A percentile compares a stretch with the other conserved stretches of the same genome.
Conservation (phyloP, 2,113 vertebrate species). For the Gymnorhina tibicen region DNA sequence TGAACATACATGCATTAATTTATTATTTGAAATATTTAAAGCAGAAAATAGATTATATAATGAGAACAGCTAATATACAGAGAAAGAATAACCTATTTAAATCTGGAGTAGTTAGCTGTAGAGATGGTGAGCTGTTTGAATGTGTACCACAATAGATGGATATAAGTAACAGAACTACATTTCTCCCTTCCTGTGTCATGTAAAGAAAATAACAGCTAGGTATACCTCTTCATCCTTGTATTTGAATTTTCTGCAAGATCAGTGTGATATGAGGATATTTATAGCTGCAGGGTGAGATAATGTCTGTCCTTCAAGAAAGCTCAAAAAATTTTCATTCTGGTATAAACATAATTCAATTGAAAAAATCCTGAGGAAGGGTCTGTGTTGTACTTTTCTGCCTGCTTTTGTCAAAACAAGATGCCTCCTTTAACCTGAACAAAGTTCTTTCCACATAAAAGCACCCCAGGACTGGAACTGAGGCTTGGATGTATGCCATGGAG, state of each 20-base stretch:
- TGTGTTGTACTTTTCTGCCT: not conserved
- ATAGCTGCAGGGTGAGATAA: not conserved
- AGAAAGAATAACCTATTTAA: not conserved
- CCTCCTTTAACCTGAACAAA: not conserved
- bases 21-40: not conserved
- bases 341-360: not conserved
- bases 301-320: not conserved
- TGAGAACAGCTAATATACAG: not conserved
- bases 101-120: not conserved
- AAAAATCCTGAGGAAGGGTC: not conserved
- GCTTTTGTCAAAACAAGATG: not conserved
- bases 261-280: not conserved
- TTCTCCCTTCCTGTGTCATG: not conserved
- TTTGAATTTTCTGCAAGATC: not conserved
- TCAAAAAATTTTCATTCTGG: not conserved
- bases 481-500: not conserved
- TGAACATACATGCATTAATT: not conserved
- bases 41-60: not conserved
- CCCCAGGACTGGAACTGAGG: not conserved
- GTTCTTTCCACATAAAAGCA: not conserved
- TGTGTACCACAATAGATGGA: not conserved
- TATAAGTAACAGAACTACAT: not conserved
- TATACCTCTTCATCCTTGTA: not conserved
- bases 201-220: not conserved
- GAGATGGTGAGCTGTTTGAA: not conserved